A percentile compares a stretch with the other conserved stretches of the same genome.
These are phyloP conservation scores for Microctonus brassicae DNA, from an alignment of 2,888 invertebrate species.

Conservation along the genomic window DNA sequence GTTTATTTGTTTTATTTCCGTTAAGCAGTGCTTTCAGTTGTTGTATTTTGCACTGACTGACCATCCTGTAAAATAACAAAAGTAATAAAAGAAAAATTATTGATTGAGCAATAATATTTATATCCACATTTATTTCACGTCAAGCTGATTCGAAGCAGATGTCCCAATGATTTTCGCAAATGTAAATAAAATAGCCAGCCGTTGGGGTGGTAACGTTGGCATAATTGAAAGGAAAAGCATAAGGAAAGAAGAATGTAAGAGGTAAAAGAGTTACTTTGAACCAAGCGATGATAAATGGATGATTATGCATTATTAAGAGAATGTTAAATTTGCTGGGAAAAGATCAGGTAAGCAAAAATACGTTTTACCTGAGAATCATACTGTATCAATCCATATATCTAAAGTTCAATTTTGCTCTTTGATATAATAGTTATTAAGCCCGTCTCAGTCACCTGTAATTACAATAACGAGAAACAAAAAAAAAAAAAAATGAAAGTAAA, in stretches of 20 bases:
- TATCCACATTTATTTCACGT: not conserved
- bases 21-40: slow-evolving; percentile 76
- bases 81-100: not conserved
- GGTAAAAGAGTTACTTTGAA: no score
- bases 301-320: no score
- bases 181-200: not conserved
- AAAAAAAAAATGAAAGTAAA: slow-evolving; percentile 41
- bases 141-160: not conserved
- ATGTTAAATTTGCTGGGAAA: no score
- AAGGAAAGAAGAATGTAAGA: slow-evolving; percentile 33
- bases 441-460: no score
- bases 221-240: not conserved
- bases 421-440: no score
- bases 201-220: not conserved
- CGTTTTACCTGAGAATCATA: no score
- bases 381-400: no score
- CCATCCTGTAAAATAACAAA: slow-evolving; percentile 68
- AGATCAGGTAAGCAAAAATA: no score
- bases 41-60: slow-evolving; percentile 75
- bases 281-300: no score
- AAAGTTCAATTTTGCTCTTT: no score
- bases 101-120: not conserved
- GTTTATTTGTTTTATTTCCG: slow-evolving; percentile 37
- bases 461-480: slow-evolving; percentile 43
- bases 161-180: not conserved